Conservation (phyloP, 2,113 vertebrate species). For the Halcyon senegalensis region DNA sequence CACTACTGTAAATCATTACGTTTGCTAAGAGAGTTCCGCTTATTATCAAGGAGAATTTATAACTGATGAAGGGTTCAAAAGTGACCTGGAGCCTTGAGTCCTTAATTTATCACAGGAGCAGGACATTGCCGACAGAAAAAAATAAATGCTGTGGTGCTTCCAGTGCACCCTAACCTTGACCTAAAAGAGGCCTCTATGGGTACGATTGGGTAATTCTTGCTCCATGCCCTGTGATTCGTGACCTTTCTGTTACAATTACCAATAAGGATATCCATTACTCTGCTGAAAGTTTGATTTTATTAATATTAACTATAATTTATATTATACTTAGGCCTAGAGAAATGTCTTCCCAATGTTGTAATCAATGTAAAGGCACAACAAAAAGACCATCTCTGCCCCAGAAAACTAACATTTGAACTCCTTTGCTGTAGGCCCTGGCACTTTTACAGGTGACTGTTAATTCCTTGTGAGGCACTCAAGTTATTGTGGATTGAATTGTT, state of each 20-base stretch:
- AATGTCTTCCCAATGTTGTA: background rate
- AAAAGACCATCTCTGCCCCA: background rate
- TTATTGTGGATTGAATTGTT: background rate
- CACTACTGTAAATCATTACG: slow-evolving; percentile 47
- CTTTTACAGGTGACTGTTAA: background rate
- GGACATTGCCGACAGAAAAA: background rate
- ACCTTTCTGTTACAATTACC: background rate
- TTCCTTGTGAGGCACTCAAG: background rate
- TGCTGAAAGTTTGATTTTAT: slow-evolving; percentile 33
- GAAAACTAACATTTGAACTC: background rate
- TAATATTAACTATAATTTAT: slow-evolving; percentile 24
- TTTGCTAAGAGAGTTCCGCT: slow-evolving; percentile 42
- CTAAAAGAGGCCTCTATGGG: background rate
- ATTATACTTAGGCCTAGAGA: background rate
- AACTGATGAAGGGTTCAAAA: slow-evolving; percentile 17
- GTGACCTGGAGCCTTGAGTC: slow-evolving; percentile 16
- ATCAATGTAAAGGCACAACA: background rate
- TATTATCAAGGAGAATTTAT: slow-evolving; percentile 50
- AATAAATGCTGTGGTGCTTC: background rate
- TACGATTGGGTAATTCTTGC: background rate
- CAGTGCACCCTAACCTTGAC: slow-evolving; percentile 36
- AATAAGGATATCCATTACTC: slow-evolving; percentile 28
- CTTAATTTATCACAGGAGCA: slow-evolving; percentile 39
- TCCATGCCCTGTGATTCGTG: slow-evolving; percentile 5
- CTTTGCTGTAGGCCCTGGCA: background rate